Evolutionary conservation across 2,113 vertebrate genomes (phyloP).

Genomic region (Pandion haliaetus): DNA sequence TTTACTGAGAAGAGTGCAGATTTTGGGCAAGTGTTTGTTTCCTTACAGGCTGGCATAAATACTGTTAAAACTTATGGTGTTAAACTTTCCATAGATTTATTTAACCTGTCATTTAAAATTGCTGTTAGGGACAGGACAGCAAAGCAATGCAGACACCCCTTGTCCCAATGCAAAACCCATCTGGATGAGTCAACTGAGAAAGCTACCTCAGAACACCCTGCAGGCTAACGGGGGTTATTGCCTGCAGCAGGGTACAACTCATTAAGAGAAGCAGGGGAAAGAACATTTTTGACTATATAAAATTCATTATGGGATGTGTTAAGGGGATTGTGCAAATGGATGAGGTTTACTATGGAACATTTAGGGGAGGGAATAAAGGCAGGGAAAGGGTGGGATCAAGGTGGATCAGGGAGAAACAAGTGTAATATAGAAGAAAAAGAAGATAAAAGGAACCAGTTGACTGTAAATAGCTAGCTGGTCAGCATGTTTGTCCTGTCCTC

Average conservation of each 20-base stretch:
- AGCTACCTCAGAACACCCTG: background rate
- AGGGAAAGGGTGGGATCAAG: background rate
- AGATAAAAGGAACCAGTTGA: background rate
- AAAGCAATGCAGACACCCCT: background rate
- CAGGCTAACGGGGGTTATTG: background rate
- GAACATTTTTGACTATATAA: background rate
- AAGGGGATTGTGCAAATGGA: background rate
- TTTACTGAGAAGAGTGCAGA: background rate
- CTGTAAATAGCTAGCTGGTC: background rate
- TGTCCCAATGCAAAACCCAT: background rate
- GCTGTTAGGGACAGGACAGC: background rate
- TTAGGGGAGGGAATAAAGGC: background rate
- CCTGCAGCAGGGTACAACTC: rapidly evolving
- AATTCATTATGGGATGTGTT: background rate
- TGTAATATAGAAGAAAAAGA: background rate
- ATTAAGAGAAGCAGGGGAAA: background rate
- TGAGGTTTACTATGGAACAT: background rate
- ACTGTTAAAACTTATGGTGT: background rate
- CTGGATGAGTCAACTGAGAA: background rate
- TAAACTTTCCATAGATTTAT: background rate
- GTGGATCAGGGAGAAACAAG: background rate
- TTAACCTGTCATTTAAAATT: background rate
- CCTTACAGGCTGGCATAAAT: background rate
- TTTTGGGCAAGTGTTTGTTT: background rate
- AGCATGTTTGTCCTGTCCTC: background rate